Evolutionary conservation across 2,888 invertebrate species (phyloP).

Genomic region (Sisyra nigra): DNA sequence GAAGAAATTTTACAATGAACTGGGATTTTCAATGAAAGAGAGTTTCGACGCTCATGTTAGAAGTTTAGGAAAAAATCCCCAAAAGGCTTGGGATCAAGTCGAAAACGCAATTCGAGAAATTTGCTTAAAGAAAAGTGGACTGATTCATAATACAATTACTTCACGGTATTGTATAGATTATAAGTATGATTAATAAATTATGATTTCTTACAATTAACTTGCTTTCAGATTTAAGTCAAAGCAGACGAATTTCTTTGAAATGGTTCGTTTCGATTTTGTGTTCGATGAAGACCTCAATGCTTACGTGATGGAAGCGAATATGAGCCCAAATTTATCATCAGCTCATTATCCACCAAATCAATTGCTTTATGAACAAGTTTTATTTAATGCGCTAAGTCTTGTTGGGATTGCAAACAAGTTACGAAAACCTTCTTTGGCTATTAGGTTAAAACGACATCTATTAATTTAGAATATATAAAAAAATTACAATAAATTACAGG

Average conservation of each 20-base stretch:
- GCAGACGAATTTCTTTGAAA: constrained; percentile 69
- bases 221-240: constrained; percentile 28
- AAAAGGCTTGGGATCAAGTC: constrained; percentile 63
- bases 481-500: constrained; percentile 23
- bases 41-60: constrained; percentile 64
- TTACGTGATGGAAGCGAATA: constrained; percentile 88
- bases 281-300: constrained; percentile 76
- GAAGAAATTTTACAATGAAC: constrained; percentile 46
- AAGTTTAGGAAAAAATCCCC: constrained; percentile 50
- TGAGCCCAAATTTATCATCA: constrained; percentile 95
- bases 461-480: too few species aligned
- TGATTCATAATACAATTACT: constrained; percentile 34
- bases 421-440: constrained; percentile 23
- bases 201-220: constrained; percentile 6
- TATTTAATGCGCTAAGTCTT: constrained; percentile 67
- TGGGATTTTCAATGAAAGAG: constrained; percentile 72
- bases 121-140: constrained; percentile 51
- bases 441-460: too few species aligned
- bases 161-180: too few species aligned
- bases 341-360: constrained; percentile 82
- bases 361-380: constrained; percentile 79
- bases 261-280: constrained; percentile 89
- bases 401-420: constrained; percentile 51
- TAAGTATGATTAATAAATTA: too few species aligned
- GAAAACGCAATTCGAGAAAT: constrained; percentile 59